Evolutionary conservation across 2,113 vertebrate species (phyloP).

Genomic region (Oreochromis niloticus): DNA sequence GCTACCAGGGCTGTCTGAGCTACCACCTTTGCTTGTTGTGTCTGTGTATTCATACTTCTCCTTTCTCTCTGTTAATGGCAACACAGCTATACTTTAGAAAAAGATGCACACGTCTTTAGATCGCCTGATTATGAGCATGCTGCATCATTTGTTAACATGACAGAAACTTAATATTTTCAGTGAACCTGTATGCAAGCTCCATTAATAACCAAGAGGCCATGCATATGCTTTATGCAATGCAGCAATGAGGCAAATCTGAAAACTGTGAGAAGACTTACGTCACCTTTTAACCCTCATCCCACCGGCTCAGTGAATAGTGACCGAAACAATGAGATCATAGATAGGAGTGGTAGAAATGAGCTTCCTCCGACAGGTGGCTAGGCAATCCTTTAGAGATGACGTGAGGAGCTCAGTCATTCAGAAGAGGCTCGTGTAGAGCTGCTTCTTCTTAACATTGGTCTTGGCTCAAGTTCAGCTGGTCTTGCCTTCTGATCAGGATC

Average conservation of each 20-base stretch:
- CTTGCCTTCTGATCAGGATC: neutral
- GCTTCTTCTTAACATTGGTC: neutral
- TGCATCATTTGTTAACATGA: neutral
- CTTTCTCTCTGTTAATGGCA: neutral
- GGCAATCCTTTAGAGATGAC: neutral
- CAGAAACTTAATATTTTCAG: neutral
- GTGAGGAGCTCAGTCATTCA: neutral
- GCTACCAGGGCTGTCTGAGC: neutral
- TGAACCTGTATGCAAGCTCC: neutral
- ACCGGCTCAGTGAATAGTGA: neutral
- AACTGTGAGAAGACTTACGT: neutral
- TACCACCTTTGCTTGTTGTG: neutral
- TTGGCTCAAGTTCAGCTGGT: neutral
- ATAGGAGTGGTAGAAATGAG: neutral
- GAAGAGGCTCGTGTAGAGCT: neutral
- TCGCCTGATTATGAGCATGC: neutral
- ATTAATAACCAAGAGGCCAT: neutral
- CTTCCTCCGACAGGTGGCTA: neutral
- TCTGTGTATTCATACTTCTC: neutral
- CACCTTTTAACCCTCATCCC: neutral
- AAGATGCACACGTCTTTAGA: neutral
- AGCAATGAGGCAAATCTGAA: neutral
- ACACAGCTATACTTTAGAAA: neutral
- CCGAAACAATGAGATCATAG: neutral
- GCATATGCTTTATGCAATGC: neutral